Percentiles rank a stretch among this genome's conserved stretches.
Evolutionary conservation across 2,113 vertebrate genomes (phyloP).

Genomic region (Protobothrops flavoviridis): DNA sequence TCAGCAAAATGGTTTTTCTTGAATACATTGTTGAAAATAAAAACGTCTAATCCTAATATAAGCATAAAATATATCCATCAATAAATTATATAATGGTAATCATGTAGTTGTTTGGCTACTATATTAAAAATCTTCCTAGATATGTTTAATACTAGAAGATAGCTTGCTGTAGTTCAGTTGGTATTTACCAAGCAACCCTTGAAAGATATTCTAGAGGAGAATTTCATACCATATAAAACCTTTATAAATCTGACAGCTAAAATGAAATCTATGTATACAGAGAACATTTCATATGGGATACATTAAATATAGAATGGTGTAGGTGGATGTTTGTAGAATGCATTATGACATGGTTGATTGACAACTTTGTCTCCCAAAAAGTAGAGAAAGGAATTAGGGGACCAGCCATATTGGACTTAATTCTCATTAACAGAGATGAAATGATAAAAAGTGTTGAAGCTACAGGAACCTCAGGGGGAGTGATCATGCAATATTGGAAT

Average conservation of each 20-base stretch:
- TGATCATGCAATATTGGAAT: too few relatives aligned
- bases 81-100: conserved; percentile 5
- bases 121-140: conserved; percentile 15
- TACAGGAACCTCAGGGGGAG: too few relatives aligned
- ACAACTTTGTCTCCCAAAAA: too few relatives aligned
- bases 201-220: neutral
- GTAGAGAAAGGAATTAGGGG: too few relatives aligned
- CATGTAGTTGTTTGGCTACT: conserved; percentile 26
- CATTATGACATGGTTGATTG: neutral
- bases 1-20: conserved; percentile 8
- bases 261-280: neutral
- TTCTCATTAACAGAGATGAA: too few relatives aligned
- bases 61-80: conserved; percentile 36
- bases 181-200: neutral
- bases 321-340: neutral
- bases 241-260: neutral
- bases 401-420: too few relatives aligned
- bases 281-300: neutral
- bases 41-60: conserved; percentile 32
- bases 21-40: conserved; percentile 35
- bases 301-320: neutral
- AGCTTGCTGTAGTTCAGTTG: neutral
- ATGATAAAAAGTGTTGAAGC: too few relatives aligned
- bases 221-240: neutral
- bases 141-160: neutral